Percentiles rank a stretch among this genome's conserved stretches.
These are phyloP conservation scores for Formica selysi DNA, from an alignment of 1,140 invertebrate species.

Conservation along the genomic window DNA sequence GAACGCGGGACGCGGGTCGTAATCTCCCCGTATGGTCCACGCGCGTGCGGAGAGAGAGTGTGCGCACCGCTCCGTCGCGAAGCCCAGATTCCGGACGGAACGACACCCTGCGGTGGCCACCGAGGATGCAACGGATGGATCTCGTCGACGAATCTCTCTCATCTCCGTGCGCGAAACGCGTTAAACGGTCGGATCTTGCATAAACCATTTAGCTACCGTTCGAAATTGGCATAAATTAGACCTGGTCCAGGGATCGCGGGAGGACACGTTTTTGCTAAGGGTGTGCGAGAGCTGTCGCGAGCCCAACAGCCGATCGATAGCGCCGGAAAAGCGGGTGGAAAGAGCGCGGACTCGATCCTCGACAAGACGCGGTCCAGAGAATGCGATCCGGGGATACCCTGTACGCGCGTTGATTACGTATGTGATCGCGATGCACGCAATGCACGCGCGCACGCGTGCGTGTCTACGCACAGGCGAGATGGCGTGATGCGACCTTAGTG, in stretches of 20 bases:
- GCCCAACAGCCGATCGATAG: slow-evolving; percentile 19
- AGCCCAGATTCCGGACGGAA: slow-evolving; percentile 30
- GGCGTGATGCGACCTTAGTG: not conserved
- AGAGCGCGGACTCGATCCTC: slow-evolving; percentile 25
- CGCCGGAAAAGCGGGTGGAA: slow-evolving; percentile 43
- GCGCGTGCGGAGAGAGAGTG: slow-evolving; percentile 25
- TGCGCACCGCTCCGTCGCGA: slow-evolving; percentile 22
- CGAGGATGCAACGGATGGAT: not conserved
- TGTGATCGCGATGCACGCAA: slow-evolving; percentile 13
- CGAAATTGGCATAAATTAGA: not conserved
- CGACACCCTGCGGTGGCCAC: not conserved
- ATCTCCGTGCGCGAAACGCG: not conserved
- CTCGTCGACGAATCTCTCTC: not conserved
- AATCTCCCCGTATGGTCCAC: slow-evolving; percentile 53
- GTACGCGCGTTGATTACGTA: not conserved
- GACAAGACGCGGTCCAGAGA: slow-evolving; percentile 3
- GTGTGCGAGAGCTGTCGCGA: not conserved
- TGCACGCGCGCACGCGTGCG: slow-evolving; percentile 45
- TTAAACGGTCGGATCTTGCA: not conserved
- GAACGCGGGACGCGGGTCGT: slow-evolving; percentile 10
- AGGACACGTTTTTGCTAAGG: not conserved
- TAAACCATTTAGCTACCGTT: not conserved
- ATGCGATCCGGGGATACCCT: not conserved
- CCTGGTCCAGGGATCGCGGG: not conserved
- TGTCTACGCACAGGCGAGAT: slow-evolving; percentile 16